A percentile compares a stretch with the other conserved stretches of the same genome.
phyloP scores from a whole-genome alignment of 2,113 vertebrate species.

The Siphamia tubifer region DNA sequence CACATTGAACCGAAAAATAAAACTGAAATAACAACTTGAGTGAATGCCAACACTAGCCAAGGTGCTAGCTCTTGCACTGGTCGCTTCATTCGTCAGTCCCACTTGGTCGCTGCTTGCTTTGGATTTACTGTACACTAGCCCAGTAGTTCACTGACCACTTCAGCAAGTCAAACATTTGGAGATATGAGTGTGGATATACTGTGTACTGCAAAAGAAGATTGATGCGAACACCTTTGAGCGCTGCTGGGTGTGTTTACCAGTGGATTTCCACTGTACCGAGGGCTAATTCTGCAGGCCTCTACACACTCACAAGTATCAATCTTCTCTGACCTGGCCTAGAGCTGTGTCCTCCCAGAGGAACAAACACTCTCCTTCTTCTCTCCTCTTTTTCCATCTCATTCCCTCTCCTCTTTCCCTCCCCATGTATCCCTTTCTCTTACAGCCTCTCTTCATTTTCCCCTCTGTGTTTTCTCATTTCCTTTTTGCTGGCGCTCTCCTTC shows the following conservation, averaged over 20 bases:
- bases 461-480: slow-evolving; percentile 29
- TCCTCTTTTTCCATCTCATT: slow-evolving; percentile 7
- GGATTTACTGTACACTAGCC: not conserved
- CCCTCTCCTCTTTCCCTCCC: slow-evolving; percentile 1
- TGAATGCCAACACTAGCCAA: no score
- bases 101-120: no score
- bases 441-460: slow-evolving; percentile 9
- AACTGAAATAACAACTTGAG: no score
- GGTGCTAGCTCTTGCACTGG: no score
- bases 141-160: slow-evolving; percentile 23
- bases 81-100: no score
- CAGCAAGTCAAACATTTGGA: slow-evolving; percentile 33
- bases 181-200: slow-evolving; percentile 1
- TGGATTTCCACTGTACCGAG: slow-evolving; percentile 58
- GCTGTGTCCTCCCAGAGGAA: slow-evolving; percentile 66
- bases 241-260: slow-evolving; percentile 64
- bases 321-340: slow-evolving; percentile 62
- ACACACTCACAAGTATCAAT: slow-evolving; percentile 71
- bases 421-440: not conserved
- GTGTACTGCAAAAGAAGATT: slow-evolving; percentile 24
- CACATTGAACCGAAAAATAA: no score
- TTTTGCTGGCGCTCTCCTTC: slow-evolving; percentile 29
- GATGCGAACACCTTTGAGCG: slow-evolving; percentile 59
- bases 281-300: slow-evolving; percentile 63
- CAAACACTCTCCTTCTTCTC: slow-evolving; percentile 34